These are phyloP conservation scores for Murina feae DNA, from an alignment of 2,113 vertebrate species.

Conservation along the genomic window DNA sequence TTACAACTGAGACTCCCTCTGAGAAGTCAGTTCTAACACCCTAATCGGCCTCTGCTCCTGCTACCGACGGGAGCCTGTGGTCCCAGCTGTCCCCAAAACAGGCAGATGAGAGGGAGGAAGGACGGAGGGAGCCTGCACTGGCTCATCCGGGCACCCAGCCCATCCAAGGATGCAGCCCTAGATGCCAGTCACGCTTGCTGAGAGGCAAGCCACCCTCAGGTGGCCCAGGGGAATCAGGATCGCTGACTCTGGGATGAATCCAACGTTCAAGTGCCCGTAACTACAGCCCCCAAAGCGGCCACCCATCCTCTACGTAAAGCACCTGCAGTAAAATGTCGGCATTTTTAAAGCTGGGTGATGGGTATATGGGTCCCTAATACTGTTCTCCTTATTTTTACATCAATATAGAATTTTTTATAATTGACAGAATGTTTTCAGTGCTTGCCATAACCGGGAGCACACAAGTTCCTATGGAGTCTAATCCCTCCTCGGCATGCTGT, in stretches of 20 bases:
- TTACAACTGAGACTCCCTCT: constrained; percentile 63
- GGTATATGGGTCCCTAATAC: neutral
- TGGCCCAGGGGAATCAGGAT: neutral
- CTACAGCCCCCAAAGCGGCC: neutral
- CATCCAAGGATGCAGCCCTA: neutral
- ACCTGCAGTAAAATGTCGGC: neutral
- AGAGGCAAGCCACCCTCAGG: neutral
- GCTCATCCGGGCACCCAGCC: neutral
- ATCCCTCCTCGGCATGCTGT: neutral
- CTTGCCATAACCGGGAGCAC: neutral
- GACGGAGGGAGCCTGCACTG: too few species aligned
- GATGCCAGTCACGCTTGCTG: neutral
- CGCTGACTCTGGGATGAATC: neutral
- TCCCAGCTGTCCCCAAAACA: neutral
- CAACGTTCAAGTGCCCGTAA: neutral
- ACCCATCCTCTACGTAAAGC: neutral
- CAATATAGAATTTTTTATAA: neutral
- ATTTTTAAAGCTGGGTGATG: neutral
- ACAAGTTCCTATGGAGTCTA: neutral
- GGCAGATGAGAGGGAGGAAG: neutral
- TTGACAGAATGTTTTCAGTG: neutral
- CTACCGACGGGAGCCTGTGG: neutral
- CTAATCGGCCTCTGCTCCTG: neutral
- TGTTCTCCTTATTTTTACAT: neutral
- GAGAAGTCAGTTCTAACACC: constrained; percentile 39